phyloP scores from a whole-genome alignment of 1,140 invertebrate genomes.

The Ceratitis capitata region DNA sequence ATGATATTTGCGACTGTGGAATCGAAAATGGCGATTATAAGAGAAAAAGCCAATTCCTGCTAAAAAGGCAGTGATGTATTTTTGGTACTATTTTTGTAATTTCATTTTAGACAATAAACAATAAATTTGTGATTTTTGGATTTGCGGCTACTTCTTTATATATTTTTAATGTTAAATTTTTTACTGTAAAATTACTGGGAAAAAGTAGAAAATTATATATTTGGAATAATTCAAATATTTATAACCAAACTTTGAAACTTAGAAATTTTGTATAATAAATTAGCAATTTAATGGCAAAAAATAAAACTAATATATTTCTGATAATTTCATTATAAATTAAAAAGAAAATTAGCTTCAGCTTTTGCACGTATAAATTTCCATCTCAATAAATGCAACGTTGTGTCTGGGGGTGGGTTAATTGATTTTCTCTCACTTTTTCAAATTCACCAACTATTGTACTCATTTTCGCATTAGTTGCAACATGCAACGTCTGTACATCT shows the following conservation, averaged over 20 bases:
- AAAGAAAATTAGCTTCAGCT: not conserved
- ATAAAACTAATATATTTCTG: not conserved
- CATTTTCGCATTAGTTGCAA: not conserved
- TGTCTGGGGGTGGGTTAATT: constrained; percentile 12
- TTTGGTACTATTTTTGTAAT: not conserved
- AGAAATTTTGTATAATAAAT: not conserved
- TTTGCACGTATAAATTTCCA: not conserved
- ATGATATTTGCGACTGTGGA: constrained; percentile 44
- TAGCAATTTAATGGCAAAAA: not conserved
- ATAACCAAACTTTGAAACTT: not conserved
- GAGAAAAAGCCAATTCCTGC: constrained; percentile 39
- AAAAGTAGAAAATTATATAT: no score
- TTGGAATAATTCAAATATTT: not conserved
- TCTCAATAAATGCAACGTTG: not conserved
- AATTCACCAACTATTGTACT: not conserved
- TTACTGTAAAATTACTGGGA: no score
- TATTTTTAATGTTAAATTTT: no score
- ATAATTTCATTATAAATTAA: not conserved
- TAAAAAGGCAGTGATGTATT: constrained; percentile 41
- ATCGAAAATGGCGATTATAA: constrained; percentile 44
- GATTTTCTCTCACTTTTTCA: constrained; percentile 42
- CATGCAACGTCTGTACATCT: not conserved
- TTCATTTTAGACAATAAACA: not conserved
- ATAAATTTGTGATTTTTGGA: not conserved
- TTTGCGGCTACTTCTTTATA: not conserved